These are phyloP conservation scores for Fopius arisanus DNA, from an alignment of 1,140 invertebrate species.

Conservation along the genomic window DNA sequence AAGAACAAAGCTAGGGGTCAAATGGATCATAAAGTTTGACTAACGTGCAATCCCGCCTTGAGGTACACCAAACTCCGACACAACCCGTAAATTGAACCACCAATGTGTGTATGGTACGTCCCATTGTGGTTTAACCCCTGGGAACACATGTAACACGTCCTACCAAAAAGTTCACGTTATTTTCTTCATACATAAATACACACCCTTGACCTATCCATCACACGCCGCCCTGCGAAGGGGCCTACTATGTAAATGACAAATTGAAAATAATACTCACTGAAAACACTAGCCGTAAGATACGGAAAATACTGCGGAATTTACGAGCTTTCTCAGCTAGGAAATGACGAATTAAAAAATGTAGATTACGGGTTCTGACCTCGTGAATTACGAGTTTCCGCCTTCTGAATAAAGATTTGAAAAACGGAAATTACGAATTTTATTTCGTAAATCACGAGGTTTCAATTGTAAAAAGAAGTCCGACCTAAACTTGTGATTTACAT, in stretches of 20 bases:
- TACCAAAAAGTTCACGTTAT: not conserved
- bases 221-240: not conserved
- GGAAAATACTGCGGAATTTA: no score
- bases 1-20: not conserved
- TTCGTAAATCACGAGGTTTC: no score
- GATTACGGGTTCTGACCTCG: no score
- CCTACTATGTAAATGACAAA: not conserved
- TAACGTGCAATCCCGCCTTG: not conserved
- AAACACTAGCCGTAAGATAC: no score
- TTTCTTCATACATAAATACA: not conserved
- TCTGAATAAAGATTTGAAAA: no score
- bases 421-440: no score
- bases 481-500: no score
- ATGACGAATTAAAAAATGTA: no score
- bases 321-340: no score
- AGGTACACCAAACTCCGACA: not conserved
- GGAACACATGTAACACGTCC: not conserved
- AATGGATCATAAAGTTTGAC: not conserved
- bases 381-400: no score
- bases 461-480: no score
- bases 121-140: not conserved
- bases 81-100: not conserved
- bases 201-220: not conserved
- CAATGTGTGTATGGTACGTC: not conserved
- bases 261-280: no score